Percentiles rank a stretch among this genome's conserved stretches.
Evolutionary conservation across 2,113 vertebrate species (phyloP).

Genomic region (Callopanchax toddi): DNA sequence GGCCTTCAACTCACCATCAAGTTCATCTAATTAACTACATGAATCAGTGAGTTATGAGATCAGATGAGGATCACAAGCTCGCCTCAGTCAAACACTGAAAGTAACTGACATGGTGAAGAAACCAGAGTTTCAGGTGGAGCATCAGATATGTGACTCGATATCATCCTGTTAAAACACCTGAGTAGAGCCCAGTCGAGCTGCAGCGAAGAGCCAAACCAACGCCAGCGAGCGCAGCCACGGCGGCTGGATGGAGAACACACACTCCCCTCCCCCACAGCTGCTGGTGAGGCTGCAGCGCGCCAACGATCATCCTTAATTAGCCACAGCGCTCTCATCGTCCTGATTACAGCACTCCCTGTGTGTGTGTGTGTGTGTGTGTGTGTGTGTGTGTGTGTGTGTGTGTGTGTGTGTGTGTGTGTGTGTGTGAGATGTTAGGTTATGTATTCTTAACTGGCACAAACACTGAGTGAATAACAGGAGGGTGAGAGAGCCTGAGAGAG

Average conservation of each 20-base stretch:
- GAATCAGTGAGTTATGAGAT: not conserved
- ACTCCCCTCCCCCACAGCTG: slow-evolving; percentile 52
- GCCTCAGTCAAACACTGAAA: not conserved
- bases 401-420: slow-evolving; percentile 7
- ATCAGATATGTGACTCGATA: no score
- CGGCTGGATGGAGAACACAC: slow-evolving; percentile 12
- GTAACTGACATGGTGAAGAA: no score
- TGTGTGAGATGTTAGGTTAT: not conserved
- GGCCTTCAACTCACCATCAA: not conserved
- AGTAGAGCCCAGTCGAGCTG: not conserved
- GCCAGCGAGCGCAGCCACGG: not conserved
- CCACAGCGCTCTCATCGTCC: slow-evolving; percentile 57
- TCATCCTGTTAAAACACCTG: not conserved
- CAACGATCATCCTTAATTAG: slow-evolving; percentile 68
- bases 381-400: not conserved
- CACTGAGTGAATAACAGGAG: slow-evolving; percentile 67
- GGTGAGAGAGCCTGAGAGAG: slow-evolving; percentile 39
- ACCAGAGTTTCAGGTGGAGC: no score
- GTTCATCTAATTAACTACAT: not conserved
- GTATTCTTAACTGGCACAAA: slow-evolving; percentile 73
- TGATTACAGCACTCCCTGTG: slow-evolving; percentile 59
- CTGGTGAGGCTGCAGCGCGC: slow-evolving; percentile 48
- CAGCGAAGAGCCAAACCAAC: not conserved
- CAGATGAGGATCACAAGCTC: not conserved
- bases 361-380: slow-evolving; percentile 13